Conservation (phyloP, 2,113 vertebrate species). For the Notothenia rossii region DNA sequence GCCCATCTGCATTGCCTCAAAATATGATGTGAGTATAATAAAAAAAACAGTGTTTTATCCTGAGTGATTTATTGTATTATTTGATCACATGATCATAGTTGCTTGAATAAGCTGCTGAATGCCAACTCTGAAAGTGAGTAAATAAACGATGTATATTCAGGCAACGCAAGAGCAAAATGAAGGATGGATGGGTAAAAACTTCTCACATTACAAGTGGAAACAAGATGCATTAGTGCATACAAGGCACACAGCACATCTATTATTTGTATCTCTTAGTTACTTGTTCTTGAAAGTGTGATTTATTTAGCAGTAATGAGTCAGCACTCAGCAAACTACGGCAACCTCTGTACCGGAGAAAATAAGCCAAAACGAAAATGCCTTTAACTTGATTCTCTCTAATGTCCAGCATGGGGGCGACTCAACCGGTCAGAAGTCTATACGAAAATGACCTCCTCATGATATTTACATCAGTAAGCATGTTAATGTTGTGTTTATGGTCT, state of each 20-base stretch:
- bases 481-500: too few relatives aligned
- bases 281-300: not conserved
- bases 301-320: not conserved
- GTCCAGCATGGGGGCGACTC: too few relatives aligned
- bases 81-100: not conserved
- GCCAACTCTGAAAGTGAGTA: not conserved
- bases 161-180: not conserved
- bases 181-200: not conserved
- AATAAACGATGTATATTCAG: too few relatives aligned
- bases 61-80: conserved; percentile 12
- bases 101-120: not conserved
- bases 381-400: too few relatives aligned
- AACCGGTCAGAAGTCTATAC: too few relatives aligned
- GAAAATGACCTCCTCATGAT: too few relatives aligned
- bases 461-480: too few relatives aligned
- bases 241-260: conserved; percentile 43
- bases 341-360: too few relatives aligned
- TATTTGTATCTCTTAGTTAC: conserved; percentile 20
- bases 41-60: conserved; percentile 2
- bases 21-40: conserved; percentile 15
- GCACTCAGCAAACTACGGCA: not conserved
- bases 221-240: not conserved
- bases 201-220: not conserved
- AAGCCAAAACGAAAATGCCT: too few relatives aligned
- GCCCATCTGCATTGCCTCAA: conserved; percentile 29